These are phyloP conservation scores for Turnix velox DNA, from an alignment of 2,113 vertebrate species.

Conservation along the genomic window DNA sequence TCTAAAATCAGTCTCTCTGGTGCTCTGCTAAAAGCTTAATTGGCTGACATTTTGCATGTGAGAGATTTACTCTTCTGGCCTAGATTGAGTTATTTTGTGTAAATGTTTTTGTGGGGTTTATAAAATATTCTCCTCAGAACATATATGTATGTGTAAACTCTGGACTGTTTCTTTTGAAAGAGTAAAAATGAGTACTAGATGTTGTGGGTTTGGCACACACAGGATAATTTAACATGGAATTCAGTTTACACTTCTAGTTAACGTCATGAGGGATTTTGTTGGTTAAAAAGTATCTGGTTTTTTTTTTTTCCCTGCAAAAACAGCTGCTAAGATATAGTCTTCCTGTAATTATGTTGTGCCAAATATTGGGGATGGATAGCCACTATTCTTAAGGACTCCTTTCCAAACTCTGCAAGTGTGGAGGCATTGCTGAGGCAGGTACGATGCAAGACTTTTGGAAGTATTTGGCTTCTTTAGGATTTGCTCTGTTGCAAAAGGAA, in stretches of 20 bases:
- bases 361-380: background rate
- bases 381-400: background rate
- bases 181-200: constrained; percentile 27
- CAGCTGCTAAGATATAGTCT: background rate
- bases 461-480: background rate
- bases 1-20: constrained; percentile 49
- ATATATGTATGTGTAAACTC: constrained; percentile 40
- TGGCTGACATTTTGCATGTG: constrained; percentile 57
- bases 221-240: constrained; percentile 41
- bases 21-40: constrained; percentile 54
- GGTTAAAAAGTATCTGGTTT: background rate
- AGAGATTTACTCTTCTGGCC: constrained; percentile 55
- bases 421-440: background rate
- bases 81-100: constrained; percentile 50
- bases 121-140: constrained; percentile 49
- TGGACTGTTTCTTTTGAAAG: constrained; percentile 52
- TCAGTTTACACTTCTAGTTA: constrained; percentile 49
- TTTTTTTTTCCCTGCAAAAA: background rate
- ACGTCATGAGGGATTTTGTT: constrained; percentile 9
- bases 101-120: constrained; percentile 57
- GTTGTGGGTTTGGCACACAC: constrained; percentile 59
- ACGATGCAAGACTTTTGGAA: background rate
- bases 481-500: background rate
- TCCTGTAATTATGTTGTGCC: background rate
- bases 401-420: accelerated